Evolutionary conservation across 2,797 vertebrate genomes (phyloP), one percentile per base, ranked within the genome.

Genomic region (Channallabes apus): DNA sequence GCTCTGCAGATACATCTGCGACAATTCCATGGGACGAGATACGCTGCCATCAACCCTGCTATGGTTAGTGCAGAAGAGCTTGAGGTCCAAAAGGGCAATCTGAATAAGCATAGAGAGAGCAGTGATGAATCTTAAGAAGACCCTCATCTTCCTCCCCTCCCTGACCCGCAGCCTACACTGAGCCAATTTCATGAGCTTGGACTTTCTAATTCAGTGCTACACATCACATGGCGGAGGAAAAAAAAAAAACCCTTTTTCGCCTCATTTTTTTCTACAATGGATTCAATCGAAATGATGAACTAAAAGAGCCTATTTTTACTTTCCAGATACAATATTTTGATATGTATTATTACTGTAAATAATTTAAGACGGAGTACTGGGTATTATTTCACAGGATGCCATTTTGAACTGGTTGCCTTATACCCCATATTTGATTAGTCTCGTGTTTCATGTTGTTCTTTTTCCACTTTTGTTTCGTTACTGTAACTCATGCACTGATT

Each of bases 31-130:
- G 98, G 98, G 41, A 99, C 97, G 1, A 94, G 97, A 17, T 98
- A 98, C 0, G 97, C 98, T 0, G 98, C 98, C 87, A 98, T 99
- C 7, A 97, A 96, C 89, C 97, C 97, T 0, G 94, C 95, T 41
- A 98, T 99, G 98, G 94, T 99, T 86, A 98, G 96, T 0, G 95
- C 96, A 0, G 98, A 99, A 90, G 98, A 99, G 89, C 94, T 98
- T 29, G 96, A 98, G 90, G 96, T 98, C 29, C 98, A 98, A 84
- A 96, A 95, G 87, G 92, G 93, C 87, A 93, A 88, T 73, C 91
- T 96, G 20, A 90, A 92, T 78, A 38, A 90, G 0, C 73, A 86
- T 87, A 93, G 92, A 72, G 91, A 92, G 85, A 90, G 87, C 0
- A 95, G 96, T 0, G 94, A 94, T 12, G 94, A 96, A 59, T 94